A percentile compares a stretch with the other conserved stretches of the same genome.
These are phyloP conservation scores for Mungos mungo DNA, from an alignment of 2,113 vertebrate genomes.

Conservation along the genomic window DNA sequence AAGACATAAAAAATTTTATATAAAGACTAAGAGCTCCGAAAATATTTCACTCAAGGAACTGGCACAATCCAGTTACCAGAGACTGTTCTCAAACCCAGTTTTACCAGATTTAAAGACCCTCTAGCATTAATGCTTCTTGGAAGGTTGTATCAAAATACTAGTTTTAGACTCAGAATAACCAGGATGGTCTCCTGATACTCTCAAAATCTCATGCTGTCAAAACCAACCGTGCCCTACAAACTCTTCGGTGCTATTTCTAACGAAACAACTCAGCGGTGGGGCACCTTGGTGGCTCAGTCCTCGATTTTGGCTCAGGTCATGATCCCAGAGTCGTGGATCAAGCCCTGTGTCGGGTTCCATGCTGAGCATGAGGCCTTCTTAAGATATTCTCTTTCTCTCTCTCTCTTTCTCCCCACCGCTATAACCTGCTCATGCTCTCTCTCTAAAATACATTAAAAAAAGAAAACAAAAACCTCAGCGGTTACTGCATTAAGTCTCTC, in stretches of 20 bases:
- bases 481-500: neutral
- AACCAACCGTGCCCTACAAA: neutral
- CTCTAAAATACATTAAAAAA: no score
- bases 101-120: neutral
- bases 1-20: no score
- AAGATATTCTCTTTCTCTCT: no score
- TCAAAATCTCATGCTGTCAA: neutral
- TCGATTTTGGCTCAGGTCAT: no score
- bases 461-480: neutral
- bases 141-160: neutral
- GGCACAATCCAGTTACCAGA: neutral
- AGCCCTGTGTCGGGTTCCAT: no score
- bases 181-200: neutral
- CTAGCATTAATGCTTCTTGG: neutral
- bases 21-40: neutral
- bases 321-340: no score
- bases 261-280: neutral
- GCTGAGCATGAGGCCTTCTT: no score
- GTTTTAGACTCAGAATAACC: neutral
- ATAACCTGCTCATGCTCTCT: no score
- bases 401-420: no score
- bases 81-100: neutral
- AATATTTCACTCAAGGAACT: neutral
- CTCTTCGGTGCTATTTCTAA: neutral
- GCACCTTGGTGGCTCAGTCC: no score